Conservation (phyloP, 2,888 invertebrate genomes). For the Pyrgus malvae region DNA sequence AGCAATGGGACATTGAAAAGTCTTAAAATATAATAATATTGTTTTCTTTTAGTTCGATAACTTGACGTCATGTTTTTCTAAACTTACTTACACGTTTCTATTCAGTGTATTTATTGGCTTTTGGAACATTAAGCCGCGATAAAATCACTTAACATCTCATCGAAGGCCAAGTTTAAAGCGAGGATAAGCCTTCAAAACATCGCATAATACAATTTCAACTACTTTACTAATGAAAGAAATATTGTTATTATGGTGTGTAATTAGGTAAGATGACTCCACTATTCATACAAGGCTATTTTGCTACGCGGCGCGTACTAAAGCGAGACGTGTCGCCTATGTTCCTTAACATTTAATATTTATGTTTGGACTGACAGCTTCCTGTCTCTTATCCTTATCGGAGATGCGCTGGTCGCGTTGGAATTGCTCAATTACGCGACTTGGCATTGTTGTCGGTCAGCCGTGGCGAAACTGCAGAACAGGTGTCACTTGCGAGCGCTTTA, state of each 20-base stretch:
- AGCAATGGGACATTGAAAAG: no score
- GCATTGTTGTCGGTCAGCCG: conserved; percentile 73
- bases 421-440: conserved; percentile 65
- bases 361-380: conserved; percentile 54
- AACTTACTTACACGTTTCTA: not conserved
- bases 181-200: conserved; percentile 20
- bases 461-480: conserved; percentile 62
- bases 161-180: conserved; percentile 29
- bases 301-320: conserved; percentile 27
- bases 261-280: conserved; percentile 6
- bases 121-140: conserved; percentile 37
- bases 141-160: conserved; percentile 19
- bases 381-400: conserved; percentile 64
- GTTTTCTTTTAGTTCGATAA: conserved; percentile 2
- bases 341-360: conserved; percentile 31
- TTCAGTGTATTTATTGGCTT: conserved; percentile 31
- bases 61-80: conserved; percentile 10
- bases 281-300: conserved; percentile 1
- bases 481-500: conserved; percentile 57
- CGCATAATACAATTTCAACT: conserved; percentile 1
- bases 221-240: not conserved
- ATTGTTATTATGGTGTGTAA: not conserved
- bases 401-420: conserved; percentile 62
- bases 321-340: conserved; percentile 15
- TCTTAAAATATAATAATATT: no score